Conservation (phyloP, 2,797 vertebrate species). For the Sandelia bainsii region DNA sequence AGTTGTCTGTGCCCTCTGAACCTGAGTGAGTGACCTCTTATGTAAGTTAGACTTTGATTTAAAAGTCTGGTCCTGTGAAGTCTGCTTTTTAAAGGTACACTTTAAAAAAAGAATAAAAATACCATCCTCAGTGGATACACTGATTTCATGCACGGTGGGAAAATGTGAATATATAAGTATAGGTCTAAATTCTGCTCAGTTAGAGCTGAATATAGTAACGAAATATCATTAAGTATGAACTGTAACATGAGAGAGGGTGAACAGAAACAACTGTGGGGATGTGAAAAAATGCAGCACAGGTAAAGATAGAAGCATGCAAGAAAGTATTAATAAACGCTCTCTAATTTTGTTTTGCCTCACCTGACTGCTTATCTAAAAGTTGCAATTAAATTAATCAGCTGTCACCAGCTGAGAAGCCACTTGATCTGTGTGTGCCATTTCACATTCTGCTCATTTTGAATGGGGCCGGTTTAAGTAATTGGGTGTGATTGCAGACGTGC, state of each 20-base stretch:
- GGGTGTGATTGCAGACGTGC: slow-evolving; percentile 40
- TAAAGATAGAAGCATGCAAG: slow-evolving; percentile 18
- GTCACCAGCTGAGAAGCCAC: slow-evolving; percentile 34
- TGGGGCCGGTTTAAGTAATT: slow-evolving; percentile 39
- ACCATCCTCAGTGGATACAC: slow-evolving; percentile 8
- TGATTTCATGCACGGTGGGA: background rate
- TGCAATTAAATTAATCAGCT: slow-evolving; percentile 70
- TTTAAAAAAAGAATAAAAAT: background rate
- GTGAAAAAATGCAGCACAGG: slow-evolving; percentile 1
- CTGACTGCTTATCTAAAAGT: slow-evolving; percentile 62
- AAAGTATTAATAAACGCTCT: slow-evolving; percentile 49
- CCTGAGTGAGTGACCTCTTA: slow-evolving; percentile 19
- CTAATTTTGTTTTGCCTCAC: slow-evolving; percentile 58
- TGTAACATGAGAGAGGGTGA: background rate
- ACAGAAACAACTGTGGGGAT: background rate
- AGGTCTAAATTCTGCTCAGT: background rate
- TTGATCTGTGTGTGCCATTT: slow-evolving; percentile 25
- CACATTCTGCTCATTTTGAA: slow-evolving; percentile 50
- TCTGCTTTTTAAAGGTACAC: background rate
- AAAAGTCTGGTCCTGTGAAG: slow-evolving; percentile 6
- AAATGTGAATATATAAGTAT: background rate
- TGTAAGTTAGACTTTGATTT: slow-evolving; percentile 22
- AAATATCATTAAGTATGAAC: too few relatives aligned
- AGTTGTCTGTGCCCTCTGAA: slow-evolving; percentile 25
- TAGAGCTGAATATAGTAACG: background rate